Evolutionary conservation across 2,113 vertebrate genomes (phyloP).

Genomic region (Holacanthus passer): DNA sequence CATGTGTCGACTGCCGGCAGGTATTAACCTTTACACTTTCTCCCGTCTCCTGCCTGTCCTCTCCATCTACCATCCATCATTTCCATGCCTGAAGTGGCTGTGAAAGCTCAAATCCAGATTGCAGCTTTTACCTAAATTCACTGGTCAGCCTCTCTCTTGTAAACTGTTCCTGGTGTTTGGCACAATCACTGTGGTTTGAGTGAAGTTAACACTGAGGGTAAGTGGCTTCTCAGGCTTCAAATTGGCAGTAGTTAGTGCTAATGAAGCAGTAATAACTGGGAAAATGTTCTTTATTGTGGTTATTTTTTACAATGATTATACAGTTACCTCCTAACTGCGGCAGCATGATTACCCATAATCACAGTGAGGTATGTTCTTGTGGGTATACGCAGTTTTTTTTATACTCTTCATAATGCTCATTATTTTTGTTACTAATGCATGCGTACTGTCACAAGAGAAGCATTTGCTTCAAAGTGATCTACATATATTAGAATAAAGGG

Average conservation of each 20-base stretch:
- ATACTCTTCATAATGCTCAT: constrained; percentile 45
- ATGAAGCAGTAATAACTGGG: constrained; percentile 61
- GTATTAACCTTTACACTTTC: constrained; percentile 70
- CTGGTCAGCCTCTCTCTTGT: constrained; percentile 24
- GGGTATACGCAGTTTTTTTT: constrained; percentile 15
- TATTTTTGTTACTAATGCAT: constrained; percentile 57
- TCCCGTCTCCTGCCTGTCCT: constrained; percentile 32
- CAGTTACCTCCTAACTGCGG: constrained; percentile 33
- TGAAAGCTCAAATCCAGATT: constrained; percentile 28
- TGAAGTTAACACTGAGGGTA: constrained; percentile 45
- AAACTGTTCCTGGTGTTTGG: constrained; percentile 16
- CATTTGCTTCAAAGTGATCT: constrained; percentile 50
- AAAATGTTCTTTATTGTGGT: constrained; percentile 48
- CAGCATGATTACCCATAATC: constrained; percentile 69
- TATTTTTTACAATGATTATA: constrained; percentile 56
- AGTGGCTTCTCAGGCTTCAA: constrained; percentile 53
- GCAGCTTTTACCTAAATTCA: constrained; percentile 23
- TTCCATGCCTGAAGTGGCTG: constrained; percentile 29
- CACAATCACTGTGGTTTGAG: constrained; percentile 28
- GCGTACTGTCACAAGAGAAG: constrained; percentile 55
- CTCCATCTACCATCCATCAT: not conserved
- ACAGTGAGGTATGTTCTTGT: constrained; percentile 32
- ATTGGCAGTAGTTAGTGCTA: constrained; percentile 64
- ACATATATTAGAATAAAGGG: constrained; percentile 50
- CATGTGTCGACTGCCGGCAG: constrained; percentile 24